phyloP scores from a whole-genome alignment of 2,113 vertebrate species.

The Seriola aureovittata region DNA sequence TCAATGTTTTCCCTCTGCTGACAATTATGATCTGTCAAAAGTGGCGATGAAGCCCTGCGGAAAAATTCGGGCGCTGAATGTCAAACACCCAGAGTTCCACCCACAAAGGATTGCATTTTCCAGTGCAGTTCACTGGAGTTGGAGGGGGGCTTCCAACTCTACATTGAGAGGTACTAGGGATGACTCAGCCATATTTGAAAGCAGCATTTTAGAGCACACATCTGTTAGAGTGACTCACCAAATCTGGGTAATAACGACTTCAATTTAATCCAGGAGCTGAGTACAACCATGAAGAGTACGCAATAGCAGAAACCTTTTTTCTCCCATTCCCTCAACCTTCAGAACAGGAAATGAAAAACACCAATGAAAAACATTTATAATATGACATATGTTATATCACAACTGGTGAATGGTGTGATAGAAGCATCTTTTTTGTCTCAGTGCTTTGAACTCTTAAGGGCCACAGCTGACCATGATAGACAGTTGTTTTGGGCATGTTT shows the following conservation, averaged over 20 bases:
- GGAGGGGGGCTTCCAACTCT: slow-evolving; percentile 27
- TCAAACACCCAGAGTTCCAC: slow-evolving; percentile 41
- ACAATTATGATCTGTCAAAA: slow-evolving; percentile 67
- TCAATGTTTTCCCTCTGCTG: slow-evolving; percentile 50
- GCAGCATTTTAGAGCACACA: slow-evolving; percentile 30
- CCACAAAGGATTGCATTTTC: slow-evolving; percentile 43
- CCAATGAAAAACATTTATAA: not conserved
- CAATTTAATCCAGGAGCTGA: slow-evolving; percentile 26
- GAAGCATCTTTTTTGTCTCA: slow-evolving; percentile 12
- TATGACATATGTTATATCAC: not conserved
- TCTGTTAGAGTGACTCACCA: slow-evolving; percentile 53
- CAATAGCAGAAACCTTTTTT: not conserved
- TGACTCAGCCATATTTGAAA: slow-evolving; percentile 53
- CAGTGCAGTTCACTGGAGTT: slow-evolving; percentile 9
- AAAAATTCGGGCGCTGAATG: slow-evolving; percentile 36
- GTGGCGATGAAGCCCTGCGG: slow-evolving; percentile 31
- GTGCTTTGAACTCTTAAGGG: slow-evolving; percentile 44
- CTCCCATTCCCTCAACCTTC: not conserved
- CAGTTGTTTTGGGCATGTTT: slow-evolving; percentile 49
- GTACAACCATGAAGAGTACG: not conserved
- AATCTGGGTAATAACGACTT: slow-evolving; percentile 35
- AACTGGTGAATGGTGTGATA: not conserved
- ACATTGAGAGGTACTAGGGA: slow-evolving; percentile 23
- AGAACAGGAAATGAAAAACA: slow-evolving; percentile 9
- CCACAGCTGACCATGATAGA: slow-evolving; percentile 47